Conservation (phyloP, 2,113 vertebrate species). For the Labrus mixtus region DNA sequence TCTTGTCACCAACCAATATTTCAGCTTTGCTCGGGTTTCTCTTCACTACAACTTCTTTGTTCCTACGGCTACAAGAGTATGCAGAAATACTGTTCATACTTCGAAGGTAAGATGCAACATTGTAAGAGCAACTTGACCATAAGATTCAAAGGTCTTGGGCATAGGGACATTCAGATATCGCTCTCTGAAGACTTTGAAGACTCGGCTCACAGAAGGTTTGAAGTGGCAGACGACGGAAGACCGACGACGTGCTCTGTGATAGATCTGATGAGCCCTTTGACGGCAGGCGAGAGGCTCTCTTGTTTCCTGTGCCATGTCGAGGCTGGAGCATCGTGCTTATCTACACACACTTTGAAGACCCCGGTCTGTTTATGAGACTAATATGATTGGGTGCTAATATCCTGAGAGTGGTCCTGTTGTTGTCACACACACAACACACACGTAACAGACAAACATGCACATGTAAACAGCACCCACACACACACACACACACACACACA, state of each 20-base stretch:
- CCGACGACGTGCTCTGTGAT: not conserved
- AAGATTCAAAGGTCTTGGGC: not conserved
- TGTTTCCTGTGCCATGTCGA: slow-evolving; percentile 55
- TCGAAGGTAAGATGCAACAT: too few species aligned
- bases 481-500: slow-evolving; percentile 22
- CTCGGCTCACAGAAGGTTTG: slow-evolving; percentile 35
- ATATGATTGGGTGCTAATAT: slow-evolving; percentile 48
- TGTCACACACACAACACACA: slow-evolving; percentile 27
- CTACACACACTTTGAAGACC: slow-evolving; percentile 73
- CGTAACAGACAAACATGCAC: not conserved
- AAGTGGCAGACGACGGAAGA: slow-evolving; percentile 51
- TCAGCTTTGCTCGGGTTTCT: too few species aligned
- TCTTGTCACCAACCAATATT: too few species aligned
- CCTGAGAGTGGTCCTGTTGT: slow-evolving; percentile 42
- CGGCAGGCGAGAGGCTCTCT: slow-evolving; percentile 48
- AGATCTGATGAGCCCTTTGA: slow-evolving; percentile 67
- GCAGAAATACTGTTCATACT: too few species aligned
- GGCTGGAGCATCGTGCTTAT: slow-evolving; percentile 58
- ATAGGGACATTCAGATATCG: not conserved
- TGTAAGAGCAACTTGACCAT: not conserved
- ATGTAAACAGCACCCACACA: not conserved
- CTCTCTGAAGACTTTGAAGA: slow-evolving; percentile 40
- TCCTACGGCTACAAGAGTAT: too few species aligned
- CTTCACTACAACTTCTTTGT: too few species aligned
- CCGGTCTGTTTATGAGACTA: slow-evolving; percentile 56